Evolutionary conservation across 2,888 invertebrate genomes (phyloP).

Genomic region (Pristionchus arcanus): DNA sequence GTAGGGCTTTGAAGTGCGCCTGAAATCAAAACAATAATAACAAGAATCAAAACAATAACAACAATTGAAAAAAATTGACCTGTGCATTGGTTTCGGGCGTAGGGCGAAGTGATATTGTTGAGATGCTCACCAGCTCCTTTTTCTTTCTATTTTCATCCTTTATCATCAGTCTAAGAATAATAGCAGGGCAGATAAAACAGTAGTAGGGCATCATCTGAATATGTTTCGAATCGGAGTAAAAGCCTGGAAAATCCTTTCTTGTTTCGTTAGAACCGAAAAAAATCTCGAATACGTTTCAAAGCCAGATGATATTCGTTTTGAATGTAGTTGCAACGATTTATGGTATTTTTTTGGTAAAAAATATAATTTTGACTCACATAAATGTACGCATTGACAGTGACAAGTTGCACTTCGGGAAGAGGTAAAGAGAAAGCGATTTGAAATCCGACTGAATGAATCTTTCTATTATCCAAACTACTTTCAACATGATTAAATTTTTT

Average conservation of each 20-base stretch:
- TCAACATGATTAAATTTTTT: too few relatives aligned
- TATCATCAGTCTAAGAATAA: slow-evolving; percentile 8
- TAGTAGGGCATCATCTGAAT: slow-evolving; percentile 42
- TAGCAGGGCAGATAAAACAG: not conserved
- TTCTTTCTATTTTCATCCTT: not conserved
- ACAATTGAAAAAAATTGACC: not conserved
- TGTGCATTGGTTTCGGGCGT: not conserved
- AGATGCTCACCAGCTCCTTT: not conserved
- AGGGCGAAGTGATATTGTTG: not conserved
- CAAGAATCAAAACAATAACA: too few relatives aligned
- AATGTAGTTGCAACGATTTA: not conserved
- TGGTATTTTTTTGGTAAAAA: not conserved
- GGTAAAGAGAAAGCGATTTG: not conserved
- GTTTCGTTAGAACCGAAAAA: too few relatives aligned
- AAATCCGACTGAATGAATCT: not conserved
- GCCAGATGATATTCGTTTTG: too few relatives aligned
- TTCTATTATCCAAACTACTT: too few relatives aligned
- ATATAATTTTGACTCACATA: not conserved
- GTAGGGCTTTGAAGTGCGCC: not conserved
- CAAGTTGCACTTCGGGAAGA: not conserved
- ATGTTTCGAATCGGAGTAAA: too few relatives aligned
- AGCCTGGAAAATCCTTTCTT: too few relatives aligned
- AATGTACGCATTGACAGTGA: not conserved
- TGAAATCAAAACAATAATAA: not conserved
- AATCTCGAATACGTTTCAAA: too few relatives aligned